Conservation (phyloP, 2,888 invertebrate genomes). For the Chaitophorus viminalis region DNA sequence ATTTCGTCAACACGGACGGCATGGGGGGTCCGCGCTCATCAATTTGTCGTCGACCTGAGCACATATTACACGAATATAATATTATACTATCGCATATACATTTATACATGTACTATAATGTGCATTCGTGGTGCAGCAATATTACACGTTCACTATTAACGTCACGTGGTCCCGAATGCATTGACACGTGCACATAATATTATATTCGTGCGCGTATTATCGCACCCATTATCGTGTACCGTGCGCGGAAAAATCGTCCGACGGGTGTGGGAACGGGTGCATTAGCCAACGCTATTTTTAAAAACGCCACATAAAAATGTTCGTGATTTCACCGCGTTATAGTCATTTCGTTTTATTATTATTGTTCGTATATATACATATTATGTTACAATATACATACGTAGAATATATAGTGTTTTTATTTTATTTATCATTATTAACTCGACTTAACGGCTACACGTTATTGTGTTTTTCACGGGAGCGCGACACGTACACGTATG, state of each 20-base stretch:
- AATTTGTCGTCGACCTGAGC: neutral
- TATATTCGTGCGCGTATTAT: neutral
- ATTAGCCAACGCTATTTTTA: constrained; percentile 32
- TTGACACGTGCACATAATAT: neutral
- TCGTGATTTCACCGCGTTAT: neutral
- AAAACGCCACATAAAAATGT: constrained; percentile 22
- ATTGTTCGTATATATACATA: neutral
- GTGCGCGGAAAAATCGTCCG: neutral
- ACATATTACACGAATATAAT: too few relatives aligned
- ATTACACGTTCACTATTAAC: neutral
- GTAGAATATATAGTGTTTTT: neutral
- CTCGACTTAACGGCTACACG: neutral
- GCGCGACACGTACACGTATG: neutral
- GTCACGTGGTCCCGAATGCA: neutral
- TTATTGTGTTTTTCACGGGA: constrained; percentile 1
- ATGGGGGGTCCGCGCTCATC: neutral
- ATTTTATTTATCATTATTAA: constrained; percentile 25
- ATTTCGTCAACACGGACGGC: neutral
- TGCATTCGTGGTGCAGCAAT: too few relatives aligned
- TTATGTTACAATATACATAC: too few relatives aligned
- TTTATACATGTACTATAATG: too few relatives aligned
- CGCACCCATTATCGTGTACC: neutral
- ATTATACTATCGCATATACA: too few relatives aligned
- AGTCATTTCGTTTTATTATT: constrained; percentile 30
- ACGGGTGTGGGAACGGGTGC: neutral